These are phyloP conservation scores for Furnarius figulus DNA, from an alignment of 2,113 vertebrate genomes.

Conservation along the genomic window DNA sequence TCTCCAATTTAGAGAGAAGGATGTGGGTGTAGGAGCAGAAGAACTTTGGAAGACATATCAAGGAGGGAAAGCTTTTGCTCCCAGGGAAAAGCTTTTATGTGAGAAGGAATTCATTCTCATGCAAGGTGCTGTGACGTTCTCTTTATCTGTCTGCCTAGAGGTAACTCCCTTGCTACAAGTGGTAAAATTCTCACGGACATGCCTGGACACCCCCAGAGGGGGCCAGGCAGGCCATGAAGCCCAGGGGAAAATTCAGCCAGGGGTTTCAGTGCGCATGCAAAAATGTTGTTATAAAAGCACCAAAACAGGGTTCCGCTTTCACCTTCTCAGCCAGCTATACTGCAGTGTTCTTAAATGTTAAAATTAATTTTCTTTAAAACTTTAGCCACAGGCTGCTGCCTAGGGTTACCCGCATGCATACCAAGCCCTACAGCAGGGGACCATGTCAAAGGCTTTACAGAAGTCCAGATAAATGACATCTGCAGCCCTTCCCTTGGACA, in stretches of 20 bases:
- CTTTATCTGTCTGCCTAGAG: background rate
- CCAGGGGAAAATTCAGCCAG: background rate
- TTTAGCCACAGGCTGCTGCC: background rate
- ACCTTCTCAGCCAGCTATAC: background rate
- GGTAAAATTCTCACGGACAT: background rate
- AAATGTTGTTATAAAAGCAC: background rate
- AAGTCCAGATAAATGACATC: background rate
- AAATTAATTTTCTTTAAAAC: background rate
- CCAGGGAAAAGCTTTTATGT: background rate
- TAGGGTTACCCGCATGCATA: background rate
- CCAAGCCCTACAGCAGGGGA: background rate
- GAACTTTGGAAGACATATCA: background rate
- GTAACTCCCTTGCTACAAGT: background rate
- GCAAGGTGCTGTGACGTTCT: background rate
- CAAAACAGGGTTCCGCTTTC: background rate
- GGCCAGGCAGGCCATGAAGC: background rate
- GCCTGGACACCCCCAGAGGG: background rate
- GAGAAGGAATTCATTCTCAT: background rate
- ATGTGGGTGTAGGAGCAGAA: background rate
- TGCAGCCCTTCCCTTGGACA: background rate
- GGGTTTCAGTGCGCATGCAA: background rate
- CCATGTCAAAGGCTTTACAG: rapidly evolving
- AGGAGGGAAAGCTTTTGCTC: background rate
- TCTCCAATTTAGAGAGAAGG: background rate
- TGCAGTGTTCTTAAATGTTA: background rate